Evolutionary conservation across 2,888 invertebrate species (phyloP).

Genomic region (Harpalus rubripes): DNA sequence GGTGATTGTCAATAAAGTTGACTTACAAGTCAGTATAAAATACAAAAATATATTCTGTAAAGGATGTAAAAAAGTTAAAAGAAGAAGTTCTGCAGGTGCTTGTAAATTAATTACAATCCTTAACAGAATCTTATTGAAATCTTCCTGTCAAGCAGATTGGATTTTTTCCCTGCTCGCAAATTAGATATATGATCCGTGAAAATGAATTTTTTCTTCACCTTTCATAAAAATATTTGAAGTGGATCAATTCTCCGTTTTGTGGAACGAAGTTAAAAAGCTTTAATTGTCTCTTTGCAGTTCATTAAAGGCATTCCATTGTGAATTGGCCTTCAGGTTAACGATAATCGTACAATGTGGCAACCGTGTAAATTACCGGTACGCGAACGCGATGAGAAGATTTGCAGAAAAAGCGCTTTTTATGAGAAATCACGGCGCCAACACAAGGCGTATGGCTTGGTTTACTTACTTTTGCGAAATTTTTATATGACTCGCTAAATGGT

Average conservation of each 20-base stretch:
- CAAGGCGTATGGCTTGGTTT: conserved; percentile 36
- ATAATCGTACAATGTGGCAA: conserved; percentile 62
- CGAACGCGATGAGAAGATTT: conserved; percentile 41
- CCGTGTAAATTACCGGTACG: conserved; percentile 61
- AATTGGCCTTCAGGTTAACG: conserved; percentile 64
- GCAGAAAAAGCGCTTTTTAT: conserved; percentile 48
- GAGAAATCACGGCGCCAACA: conserved; percentile 17
- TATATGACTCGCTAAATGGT: conserved; percentile 37
- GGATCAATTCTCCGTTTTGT: conserved; percentile 15
- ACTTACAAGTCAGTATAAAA: too few species aligned
- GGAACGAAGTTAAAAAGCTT: conserved; percentile 46
- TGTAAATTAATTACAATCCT: conserved; percentile 30
- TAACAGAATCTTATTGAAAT: conserved; percentile 15
- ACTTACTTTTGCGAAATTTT: conserved; percentile 54
- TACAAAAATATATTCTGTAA: background rate
- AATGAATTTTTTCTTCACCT: conserved; percentile 59
- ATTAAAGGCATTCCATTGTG: conserved; percentile 64
- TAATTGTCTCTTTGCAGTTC: conserved; percentile 57
- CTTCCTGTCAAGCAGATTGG: conserved; percentile 21
- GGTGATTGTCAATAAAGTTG: too few species aligned
- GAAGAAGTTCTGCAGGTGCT: background rate
- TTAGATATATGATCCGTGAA: conserved; percentile 65
- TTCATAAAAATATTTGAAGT: conserved; percentile 48
- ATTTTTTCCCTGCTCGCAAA: conserved; percentile 55
- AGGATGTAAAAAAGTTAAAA: background rate